Evolutionary conservation across 2,888 invertebrate species (phyloP), one percentile per base, ranked within the genome.

Genomic region (Rhaphigaster nebulosa): DNA sequence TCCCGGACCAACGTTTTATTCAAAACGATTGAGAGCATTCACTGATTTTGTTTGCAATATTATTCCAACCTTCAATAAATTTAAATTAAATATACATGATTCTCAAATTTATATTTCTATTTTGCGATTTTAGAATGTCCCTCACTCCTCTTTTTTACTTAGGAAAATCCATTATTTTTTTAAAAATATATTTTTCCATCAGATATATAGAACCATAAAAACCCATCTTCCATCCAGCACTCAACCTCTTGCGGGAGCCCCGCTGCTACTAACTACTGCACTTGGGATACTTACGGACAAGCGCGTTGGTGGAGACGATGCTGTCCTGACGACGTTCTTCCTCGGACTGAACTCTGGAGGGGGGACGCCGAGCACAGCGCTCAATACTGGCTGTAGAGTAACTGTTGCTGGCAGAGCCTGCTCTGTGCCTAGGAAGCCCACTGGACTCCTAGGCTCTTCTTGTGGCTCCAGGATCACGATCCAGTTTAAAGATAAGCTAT

Each of bases 291-390:
- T 84, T 50, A 84, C 84, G 84, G 84, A 50, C 45, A 76, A 84
- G 84, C 84, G 84, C 45, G 45, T 38, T 84, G 84, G 1, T 13
- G 26, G 84, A 84, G 84, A 84, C 45, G 84, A 45, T 84, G 45
- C 84, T 84, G 45, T 4, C 45, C 45, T 84, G 45, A 12, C 41
- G 84, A 50, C 23, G 84, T 41, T 41, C 84, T 41, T 41, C 45
- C 84, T 84, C 84, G 84, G 84, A 84, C 84, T 84, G 84, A 84
- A 50, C 45, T 50, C 45, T 45, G 70, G 70, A 84, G 84, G 84
- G 84, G 84, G 84, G 84, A 41, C 45, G 84, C 45, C 41, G 84
- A 84, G 84, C 41, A n/a, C 84, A 84, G 84, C 84, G 84, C 84
- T 84, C 84, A 84, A 84, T 84, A 84, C 84, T 84, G 84, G 45